Conservation (phyloP, 1,140 invertebrate species). For the Saccostrea echinata region DNA sequence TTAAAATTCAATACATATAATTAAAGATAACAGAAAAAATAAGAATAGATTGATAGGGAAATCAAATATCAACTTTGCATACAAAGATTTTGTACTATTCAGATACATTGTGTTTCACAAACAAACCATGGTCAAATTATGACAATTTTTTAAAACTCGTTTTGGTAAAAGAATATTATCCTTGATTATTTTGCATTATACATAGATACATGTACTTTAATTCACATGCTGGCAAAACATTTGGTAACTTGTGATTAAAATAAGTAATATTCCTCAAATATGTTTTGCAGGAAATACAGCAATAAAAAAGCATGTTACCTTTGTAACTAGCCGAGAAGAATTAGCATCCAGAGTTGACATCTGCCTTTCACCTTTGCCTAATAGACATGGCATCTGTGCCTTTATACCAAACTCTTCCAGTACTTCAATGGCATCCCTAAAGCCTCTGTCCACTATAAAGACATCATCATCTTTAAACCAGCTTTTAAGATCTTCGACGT, state of each 20-base stretch:
- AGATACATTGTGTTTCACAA: too few relatives aligned
- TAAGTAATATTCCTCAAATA: too few relatives aligned
- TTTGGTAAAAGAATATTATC: too few relatives aligned
- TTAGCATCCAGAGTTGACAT: background rate
- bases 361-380: slow-evolving; percentile 2
- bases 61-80: too few relatives aligned
- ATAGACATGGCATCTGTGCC: slow-evolving; percentile 38
- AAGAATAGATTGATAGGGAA: too few relatives aligned
- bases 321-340: background rate
- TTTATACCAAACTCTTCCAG: slow-evolving; percentile 49
- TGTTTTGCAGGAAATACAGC: background rate
- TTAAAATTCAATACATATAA: too few relatives aligned
- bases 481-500: slow-evolving; percentile 33
- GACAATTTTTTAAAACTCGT: background rate
- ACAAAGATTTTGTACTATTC: too few relatives aligned
- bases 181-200: too few relatives aligned
- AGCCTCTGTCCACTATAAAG: slow-evolving; percentile 48
- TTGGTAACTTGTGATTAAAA: too few relatives aligned
- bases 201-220: too few relatives aligned
- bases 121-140: background rate
- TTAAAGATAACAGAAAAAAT: too few relatives aligned
- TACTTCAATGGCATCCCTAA: slow-evolving; percentile 6
- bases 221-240: too few relatives aligned
- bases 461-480: slow-evolving; percentile 40
- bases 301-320: background rate